A percentile compares a stretch with the other conserved stretches of the same genome.
Evolutionary conservation across 2,797 vertebrate species (phyloP).

Genomic region (Artibeus lituratus): DNA sequence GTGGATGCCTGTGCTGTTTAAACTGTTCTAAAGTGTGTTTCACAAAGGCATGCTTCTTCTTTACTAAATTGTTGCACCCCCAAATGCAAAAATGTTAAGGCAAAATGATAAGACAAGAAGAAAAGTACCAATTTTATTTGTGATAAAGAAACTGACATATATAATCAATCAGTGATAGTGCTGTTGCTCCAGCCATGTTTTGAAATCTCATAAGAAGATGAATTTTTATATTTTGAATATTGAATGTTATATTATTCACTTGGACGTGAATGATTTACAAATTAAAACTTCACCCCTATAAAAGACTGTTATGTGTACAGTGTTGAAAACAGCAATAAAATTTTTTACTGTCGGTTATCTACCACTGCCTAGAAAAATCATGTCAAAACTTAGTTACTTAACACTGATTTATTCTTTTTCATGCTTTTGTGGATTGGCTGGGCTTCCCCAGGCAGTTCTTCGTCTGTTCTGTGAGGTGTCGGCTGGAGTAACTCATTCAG

Average conservation of each 20-base stretch:
- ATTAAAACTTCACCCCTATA: slow-evolving; percentile 1
- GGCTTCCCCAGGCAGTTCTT: neutral
- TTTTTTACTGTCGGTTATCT: neutral
- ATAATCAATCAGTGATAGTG: neutral
- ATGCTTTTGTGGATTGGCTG: neutral
- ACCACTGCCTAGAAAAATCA: neutral
- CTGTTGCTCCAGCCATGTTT: neutral
- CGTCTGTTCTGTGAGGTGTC: neutral
- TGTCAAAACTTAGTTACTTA: neutral
- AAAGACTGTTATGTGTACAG: neutral
- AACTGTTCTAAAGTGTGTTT: slow-evolving; percentile 26
- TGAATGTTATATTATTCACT: slow-evolving; percentile 9
- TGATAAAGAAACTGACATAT: neutral
- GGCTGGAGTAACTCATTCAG: neutral
- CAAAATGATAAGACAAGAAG: slow-evolving; percentile 6
- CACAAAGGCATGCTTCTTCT: slow-evolving; percentile 11
- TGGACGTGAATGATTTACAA: slow-evolving; percentile 18
- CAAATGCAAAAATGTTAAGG: slow-evolving; percentile 26
- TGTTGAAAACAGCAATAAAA: neutral
- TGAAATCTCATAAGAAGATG: slow-evolving; percentile 7
- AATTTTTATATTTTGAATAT: slow-evolving; percentile 30
- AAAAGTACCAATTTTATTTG: neutral
- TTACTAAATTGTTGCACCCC: neutral
- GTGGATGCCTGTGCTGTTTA: neutral
- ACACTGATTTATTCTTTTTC: neutral